Evolutionary conservation across 2,888 invertebrate species (phyloP), one percentile per base, ranked within the genome.

Genomic region (Machimus rusticus): DNA sequence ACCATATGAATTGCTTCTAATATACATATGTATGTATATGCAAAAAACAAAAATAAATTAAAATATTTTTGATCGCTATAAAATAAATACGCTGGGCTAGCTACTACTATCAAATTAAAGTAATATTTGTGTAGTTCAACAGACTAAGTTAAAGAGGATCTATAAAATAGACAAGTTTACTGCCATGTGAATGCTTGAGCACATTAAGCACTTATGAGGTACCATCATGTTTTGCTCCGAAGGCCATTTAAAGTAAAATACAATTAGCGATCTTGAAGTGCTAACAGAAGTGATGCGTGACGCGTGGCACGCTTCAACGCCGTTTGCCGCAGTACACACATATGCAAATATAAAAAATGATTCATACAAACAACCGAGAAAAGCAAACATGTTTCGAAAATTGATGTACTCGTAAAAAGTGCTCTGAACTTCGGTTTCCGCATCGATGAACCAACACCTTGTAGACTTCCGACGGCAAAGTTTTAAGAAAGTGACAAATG

Each of bases 381-480:
- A 66, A 66, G 39, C 39, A 84, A 84, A 84, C n/a, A 84, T 66
- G 34, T 84, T 23, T 66, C 66, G 23, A 66, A n/a, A n/a, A 34
- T 31, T 31, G 66, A 39, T 66, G 39, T 16, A 14, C 57, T 39
- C 46, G 55, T 39, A 57, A 84, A 84, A 66, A 66, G 66, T 37
- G 66, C 82, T 51, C 66, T 66, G 37, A 37, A 66, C 82, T 79
- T 79, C 57, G 66, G 66, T 84, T 84, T 39, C 82, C 82, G 82
- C 66, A 39, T 84, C 82, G 82, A 37, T 84, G 82, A 84, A 23
- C 28, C 82, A 79, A 37, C 79, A 66, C 57, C 66, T 66, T 66
- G 37, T 31, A 28, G 28, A 66, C 82, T 84, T 84, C 82, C 82
- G 82, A 66, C 82, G 82, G 82, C 39, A 66, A 84, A 57, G n/a